phyloP scores from a whole-genome alignment of 2,797 vertebrate genomes.

The Channallabes apus region DNA sequence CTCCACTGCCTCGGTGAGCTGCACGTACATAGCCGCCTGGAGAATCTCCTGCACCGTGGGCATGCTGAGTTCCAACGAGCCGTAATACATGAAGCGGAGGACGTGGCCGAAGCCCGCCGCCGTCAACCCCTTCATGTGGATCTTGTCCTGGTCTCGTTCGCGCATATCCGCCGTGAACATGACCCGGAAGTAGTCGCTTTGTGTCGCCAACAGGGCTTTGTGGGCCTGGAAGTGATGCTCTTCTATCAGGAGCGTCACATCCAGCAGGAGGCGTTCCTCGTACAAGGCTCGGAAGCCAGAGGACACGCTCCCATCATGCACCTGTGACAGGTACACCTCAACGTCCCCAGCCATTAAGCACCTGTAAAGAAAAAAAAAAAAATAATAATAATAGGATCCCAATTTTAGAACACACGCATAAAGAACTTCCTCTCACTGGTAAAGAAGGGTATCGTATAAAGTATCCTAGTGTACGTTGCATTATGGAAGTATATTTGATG shows the following conservation, averaged over 20 bases:
- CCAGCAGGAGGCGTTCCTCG: slow-evolving; percentile 95
- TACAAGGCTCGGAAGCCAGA: slow-evolving; percentile 97
- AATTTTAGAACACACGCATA: background rate
- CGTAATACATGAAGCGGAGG: slow-evolving; percentile 99
- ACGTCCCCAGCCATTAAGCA: slow-evolving; percentile 98
- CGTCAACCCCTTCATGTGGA: slow-evolving; percentile 98
- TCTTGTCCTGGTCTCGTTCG: slow-evolving; percentile 98
- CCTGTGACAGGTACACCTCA: slow-evolving; percentile 99
- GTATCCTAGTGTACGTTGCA: background rate
- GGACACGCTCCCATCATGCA: slow-evolving; percentile 97
- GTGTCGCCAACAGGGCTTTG: slow-evolving; percentile 97
- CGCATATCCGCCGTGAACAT: slow-evolving; percentile 99
- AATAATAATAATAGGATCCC: too few relatives aligned
- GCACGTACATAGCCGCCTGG: slow-evolving; percentile 98
- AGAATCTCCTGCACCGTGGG: slow-evolving; percentile 96
- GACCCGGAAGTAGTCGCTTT: slow-evolving; percentile 99
- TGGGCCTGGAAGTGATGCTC: slow-evolving; percentile 99
- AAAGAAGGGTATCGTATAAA: background rate
- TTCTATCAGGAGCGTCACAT: slow-evolving; percentile 91
- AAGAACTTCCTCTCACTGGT: background rate
- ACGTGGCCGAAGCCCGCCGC: slow-evolving; percentile 97
- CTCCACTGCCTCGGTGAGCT: slow-evolving; percentile 97
- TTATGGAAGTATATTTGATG: background rate
- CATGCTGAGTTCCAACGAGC: slow-evolving; percentile 98
- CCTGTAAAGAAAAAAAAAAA: slow-evolving; percentile 70